Evolutionary conservation across 2,888 invertebrate genomes (phyloP).

Genomic region (Ormyrus pomaceus): DNA sequence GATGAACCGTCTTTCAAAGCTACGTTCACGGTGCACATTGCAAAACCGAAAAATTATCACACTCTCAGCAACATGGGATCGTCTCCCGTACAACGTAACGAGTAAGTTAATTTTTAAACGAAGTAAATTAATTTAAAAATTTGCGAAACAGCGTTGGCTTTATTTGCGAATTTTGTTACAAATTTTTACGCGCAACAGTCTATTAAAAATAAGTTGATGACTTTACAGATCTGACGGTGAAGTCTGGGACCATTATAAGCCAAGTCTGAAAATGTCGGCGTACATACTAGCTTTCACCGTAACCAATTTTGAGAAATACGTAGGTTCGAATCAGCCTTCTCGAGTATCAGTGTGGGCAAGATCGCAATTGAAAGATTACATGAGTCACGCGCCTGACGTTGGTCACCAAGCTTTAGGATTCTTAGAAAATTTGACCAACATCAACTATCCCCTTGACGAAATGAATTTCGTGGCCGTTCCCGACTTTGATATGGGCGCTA

Average conservation of each 20-base stretch:
- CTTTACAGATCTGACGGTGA: conserved; percentile 50
- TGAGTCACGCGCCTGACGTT: conserved; percentile 71
- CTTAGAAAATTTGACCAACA: conserved; percentile 85
- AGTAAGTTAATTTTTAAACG: conserved; percentile 58
- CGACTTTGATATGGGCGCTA: conserved; percentile 58
- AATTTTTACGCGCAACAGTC: no score
- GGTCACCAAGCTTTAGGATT: conserved; percentile 85
- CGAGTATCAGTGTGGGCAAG: conserved; percentile 44
- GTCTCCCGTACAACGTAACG: not conserved
- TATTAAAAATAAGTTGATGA: not conserved
- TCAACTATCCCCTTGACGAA: conserved; percentile 85
- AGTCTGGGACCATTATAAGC: conserved; percentile 80
- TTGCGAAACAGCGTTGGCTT: not conserved
- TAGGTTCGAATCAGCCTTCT: not conserved
- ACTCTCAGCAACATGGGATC: conserved; percentile 67
- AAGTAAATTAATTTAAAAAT: not conserved
- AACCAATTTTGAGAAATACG: conserved; percentile 74
- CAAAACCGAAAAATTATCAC: conserved; percentile 59
- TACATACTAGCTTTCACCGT: conserved; percentile 90
- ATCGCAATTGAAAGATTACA: conserved; percentile 74
- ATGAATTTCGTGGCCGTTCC: conserved; percentile 81
- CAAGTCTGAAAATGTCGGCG: conserved; percentile 89
- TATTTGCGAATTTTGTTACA: no score
- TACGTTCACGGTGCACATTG: conserved; percentile 63
- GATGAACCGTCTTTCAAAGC: conserved; percentile 79